Conservation (phyloP, 2,888 invertebrate species). For the Brachynemurus nebulosus region DNA sequence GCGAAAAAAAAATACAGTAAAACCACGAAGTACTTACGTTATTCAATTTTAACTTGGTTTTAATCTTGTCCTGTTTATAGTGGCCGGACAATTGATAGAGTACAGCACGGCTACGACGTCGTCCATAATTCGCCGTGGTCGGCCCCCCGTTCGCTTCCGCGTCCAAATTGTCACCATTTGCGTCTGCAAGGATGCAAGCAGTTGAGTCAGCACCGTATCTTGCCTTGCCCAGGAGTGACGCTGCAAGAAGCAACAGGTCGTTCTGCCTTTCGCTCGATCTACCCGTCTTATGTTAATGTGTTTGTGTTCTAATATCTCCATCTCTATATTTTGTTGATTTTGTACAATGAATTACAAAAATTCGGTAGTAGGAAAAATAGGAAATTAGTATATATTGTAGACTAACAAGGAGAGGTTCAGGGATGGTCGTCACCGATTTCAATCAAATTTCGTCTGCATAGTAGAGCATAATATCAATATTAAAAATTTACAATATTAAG, state of each 20-base stretch:
- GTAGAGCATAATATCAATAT: no score
- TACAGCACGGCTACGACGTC: constrained; percentile 85
- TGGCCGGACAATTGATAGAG: constrained; percentile 94
- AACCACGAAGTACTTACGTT: no score
- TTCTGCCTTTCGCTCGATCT: no score
- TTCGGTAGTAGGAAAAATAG: background rate
- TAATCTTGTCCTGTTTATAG: constrained; percentile 87
- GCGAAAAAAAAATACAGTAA: no score
- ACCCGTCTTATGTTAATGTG: constrained; percentile 5
- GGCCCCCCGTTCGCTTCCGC: constrained; percentile 58
- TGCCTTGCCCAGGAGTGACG: constrained; percentile 58
- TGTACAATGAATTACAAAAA: no score
- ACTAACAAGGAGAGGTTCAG: no score
- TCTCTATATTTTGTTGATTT: constrained; percentile 2
- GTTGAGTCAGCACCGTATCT: constrained; percentile 67
- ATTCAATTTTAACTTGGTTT: constrained; percentile 86
- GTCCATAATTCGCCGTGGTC: constrained; percentile 77
- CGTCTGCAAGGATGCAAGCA: constrained; percentile 66
- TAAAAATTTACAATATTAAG: no score
- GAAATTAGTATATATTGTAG: background rate
- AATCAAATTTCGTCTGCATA: no score
- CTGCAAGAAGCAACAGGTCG: constrained; percentile 38
- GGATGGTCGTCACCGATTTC: no score
- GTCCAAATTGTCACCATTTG: constrained; percentile 63
- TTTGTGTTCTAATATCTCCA: background rate